Percentiles rank a stretch among this genome's conserved stretches.
These are phyloP conservation scores for Melieria picta DNA, from an alignment of 2,888 invertebrate genomes.

Conservation along the genomic window DNA sequence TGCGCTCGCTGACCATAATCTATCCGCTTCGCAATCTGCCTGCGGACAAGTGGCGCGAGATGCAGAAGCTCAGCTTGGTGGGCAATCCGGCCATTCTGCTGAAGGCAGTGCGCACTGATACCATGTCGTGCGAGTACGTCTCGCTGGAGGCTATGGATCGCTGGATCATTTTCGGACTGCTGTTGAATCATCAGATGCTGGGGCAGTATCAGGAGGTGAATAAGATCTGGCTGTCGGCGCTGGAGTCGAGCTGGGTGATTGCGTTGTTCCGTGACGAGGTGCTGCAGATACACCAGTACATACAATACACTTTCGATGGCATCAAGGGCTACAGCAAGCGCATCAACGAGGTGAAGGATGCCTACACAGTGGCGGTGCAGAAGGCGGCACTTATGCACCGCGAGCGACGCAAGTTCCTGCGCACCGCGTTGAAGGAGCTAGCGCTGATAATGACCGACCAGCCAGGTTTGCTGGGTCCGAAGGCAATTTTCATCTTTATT, in stretches of 20 bases:
- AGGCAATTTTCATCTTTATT: constrained; percentile 95
- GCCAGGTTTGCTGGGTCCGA: constrained; percentile 94
- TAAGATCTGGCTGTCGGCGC: constrained; percentile 89
- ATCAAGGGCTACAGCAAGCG: constrained; percentile 94
- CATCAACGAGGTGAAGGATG: constrained; percentile 95
- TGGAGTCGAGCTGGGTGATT: constrained; percentile 94
- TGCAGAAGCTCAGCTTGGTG: constrained; percentile 91
- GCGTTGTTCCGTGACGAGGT: constrained; percentile 97
- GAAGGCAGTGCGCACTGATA: constrained; percentile 93
- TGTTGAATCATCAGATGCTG: constrained; percentile 89
- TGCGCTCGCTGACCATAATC: constrained; percentile 87
- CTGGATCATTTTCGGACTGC: constrained; percentile 96
- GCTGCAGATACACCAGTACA: constrained; percentile 92
- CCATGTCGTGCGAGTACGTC: constrained; percentile 97
- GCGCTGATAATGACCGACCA: constrained; percentile 96
- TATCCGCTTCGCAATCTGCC: constrained; percentile 90
- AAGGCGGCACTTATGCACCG: constrained; percentile 92
- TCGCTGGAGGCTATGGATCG: constrained; percentile 95
- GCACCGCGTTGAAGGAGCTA: constrained; percentile 94
- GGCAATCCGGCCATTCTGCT: constrained; percentile 94
- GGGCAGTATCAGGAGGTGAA: constrained; percentile 83
- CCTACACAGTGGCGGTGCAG: constrained; percentile 88
- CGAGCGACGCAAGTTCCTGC: constrained; percentile 94
- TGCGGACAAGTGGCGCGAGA: constrained; percentile 94
- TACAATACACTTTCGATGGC: constrained; percentile 91